Evolutionary conservation across 1,140 invertebrate genomes (phyloP), one percentile per base, ranked within the genome.

Genomic region (Metopolophium dirhodum): DNA sequence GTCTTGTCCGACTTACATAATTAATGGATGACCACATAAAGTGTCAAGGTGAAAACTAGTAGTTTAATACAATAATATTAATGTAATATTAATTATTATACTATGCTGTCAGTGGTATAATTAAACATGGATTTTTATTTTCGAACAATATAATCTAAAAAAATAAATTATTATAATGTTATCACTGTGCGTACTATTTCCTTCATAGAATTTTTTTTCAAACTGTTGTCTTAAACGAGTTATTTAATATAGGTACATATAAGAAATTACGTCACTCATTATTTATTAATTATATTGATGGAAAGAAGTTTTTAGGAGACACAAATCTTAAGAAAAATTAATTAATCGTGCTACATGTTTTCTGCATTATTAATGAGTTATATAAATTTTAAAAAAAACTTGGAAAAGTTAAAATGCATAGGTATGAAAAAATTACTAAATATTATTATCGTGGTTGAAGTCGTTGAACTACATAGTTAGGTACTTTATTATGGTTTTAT

Each of bases 21-120:
- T 87, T 87, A 87, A 87, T 51, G 45, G 86, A 87, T 87, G 45
- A 51, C 86, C 30, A 51, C 30, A 51, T 87, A 51, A 51, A n/a
- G 86, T 87, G 18, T 87, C 47, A 51, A n/a, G 30, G 86, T 87
- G 11, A 68, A 68, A 68, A n/a, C 30, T 68, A 20, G 30, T 68
- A 18, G n/a, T n/a, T 87, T 49, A 14, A 11, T 20, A 47, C 30
- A 41, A 87, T 49, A 22, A 87, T 20, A 47, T 87, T 49, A 87
- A n/a, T 87, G 45, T 49, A 22, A 87, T 20, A 47, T 51, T 49
- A 87, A 47, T 47, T 30, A 87, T 41, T 85, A 41, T 41, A 14
- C 22, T 41, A 26, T 85, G 37, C 23, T 45, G 45, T 85, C 3
- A 85, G 30, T 11, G 2, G 20, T 41, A 85, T 85, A 45, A 85